phyloP scores from a whole-genome alignment of 2,888 invertebrate genomes.

The Athetis lepigone region DNA sequence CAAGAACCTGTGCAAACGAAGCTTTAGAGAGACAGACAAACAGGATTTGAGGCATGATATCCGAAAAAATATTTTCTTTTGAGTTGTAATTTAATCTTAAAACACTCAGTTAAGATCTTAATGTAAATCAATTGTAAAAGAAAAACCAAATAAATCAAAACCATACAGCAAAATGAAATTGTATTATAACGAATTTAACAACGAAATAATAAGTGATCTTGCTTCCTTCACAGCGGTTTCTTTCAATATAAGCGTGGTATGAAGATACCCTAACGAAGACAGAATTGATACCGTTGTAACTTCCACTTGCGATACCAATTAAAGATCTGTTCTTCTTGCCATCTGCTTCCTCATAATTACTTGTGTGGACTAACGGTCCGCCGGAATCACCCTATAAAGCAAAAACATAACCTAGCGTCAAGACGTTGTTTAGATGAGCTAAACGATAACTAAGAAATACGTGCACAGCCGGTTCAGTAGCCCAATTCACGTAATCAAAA shows the following conservation, averaged over 20 bases:
- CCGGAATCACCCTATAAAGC: slow-evolving; percentile 46
- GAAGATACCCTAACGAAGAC: slow-evolving; percentile 39
- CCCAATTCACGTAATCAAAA: too few species aligned
- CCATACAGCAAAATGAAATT: slow-evolving; percentile 17
- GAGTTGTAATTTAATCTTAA: too few species aligned
- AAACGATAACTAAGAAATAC: too few species aligned
- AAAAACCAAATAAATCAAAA: slow-evolving; percentile 31
- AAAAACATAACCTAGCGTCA: neutral
- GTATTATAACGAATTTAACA: slow-evolving; percentile 19
- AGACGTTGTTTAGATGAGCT: too few species aligned
- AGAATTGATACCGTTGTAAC: slow-evolving; percentile 1
- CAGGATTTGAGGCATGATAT: too few species aligned
- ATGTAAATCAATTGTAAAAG: too few species aligned
- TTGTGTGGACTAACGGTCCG: slow-evolving; percentile 35
- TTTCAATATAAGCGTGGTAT: slow-evolving; percentile 26
- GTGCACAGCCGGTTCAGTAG: too few species aligned
- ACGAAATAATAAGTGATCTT: neutral
- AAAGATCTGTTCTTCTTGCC: slow-evolving; percentile 1
- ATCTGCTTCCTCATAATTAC: neutral
- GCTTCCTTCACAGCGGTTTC: slow-evolving; percentile 6
- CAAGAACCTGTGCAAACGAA: too few species aligned
- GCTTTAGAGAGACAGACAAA: too few species aligned
- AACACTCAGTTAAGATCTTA: too few species aligned
- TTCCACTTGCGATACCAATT: slow-evolving; percentile 44
- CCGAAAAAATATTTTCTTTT: too few species aligned